These are phyloP conservation scores for Branchipolynoe longqiensis DNA, from an alignment of 2,888 invertebrate species.

Conservation along the genomic window DNA sequence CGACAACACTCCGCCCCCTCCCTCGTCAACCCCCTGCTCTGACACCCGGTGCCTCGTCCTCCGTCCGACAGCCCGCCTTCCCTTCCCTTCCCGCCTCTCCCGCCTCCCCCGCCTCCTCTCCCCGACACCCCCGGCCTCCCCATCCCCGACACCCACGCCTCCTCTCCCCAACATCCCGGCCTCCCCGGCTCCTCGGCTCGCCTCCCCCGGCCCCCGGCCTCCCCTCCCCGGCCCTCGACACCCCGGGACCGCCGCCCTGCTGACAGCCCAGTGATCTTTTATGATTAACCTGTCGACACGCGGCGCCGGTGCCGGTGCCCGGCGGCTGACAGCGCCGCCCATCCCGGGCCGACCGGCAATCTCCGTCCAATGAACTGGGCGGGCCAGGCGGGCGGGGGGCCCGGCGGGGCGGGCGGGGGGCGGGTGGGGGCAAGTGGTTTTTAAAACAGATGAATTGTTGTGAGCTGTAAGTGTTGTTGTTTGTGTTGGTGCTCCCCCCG, in stretches of 20 bases:
- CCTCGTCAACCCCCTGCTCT: not conserved
- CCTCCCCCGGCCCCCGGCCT: not conserved
- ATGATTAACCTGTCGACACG: conserved; percentile 54
- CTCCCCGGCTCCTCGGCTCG: not conserved
- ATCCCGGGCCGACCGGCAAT: not conserved
- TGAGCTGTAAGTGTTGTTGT: conserved; percentile 56
- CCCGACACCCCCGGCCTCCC: not conserved
- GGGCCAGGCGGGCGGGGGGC: conserved; percentile 1
- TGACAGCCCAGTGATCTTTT: conserved; percentile 55
- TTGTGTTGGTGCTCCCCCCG: conserved; percentile 40
- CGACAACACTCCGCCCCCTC: not conserved
- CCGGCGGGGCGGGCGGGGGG: not conserved
- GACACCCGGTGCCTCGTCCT: not conserved
- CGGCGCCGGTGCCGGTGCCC: conserved; percentile 8
- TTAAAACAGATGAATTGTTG: conserved; percentile 57
- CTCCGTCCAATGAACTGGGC: conserved; percentile 41
- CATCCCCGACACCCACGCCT: not conserved
- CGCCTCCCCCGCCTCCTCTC: not conserved
- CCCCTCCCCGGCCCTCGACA: not conserved
- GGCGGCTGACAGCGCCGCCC: not conserved
- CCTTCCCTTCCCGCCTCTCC: not conserved
- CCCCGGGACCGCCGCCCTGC: not conserved
- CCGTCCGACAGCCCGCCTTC: not conserved
- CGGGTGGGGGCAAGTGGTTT: conserved; percentile 44
- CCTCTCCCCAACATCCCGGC: not conserved